Conservation (phyloP, 2,888 invertebrate genomes). For the Linnaemya vulpina region DNA sequence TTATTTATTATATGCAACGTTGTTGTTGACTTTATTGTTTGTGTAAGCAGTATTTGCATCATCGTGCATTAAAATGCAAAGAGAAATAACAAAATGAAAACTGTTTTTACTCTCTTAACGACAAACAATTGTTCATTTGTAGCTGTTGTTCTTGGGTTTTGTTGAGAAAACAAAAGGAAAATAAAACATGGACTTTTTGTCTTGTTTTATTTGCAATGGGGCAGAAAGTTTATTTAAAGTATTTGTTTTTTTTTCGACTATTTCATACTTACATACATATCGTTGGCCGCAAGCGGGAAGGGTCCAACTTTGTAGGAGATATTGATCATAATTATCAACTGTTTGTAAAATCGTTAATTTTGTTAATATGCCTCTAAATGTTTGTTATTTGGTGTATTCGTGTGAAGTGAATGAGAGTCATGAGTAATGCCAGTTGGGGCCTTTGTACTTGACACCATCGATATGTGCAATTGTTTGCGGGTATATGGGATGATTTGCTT, state of each 20-base stretch:
- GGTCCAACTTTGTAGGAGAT: no score
- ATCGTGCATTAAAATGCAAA: conserved; percentile 47
- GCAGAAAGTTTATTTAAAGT: conserved; percentile 1
- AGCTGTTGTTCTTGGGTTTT: background rate
- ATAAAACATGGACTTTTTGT: background rate
- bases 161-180: background rate
- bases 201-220: conserved; percentile 6
- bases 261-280: no score
- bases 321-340: no score
- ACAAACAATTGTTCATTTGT: background rate
- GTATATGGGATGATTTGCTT: conserved; percentile 19
- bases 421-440: no score
- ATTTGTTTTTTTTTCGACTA: no score
- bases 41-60: conserved; percentile 56
- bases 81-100: conserved; percentile 29
- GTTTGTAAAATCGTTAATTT: no score
- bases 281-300: no score
- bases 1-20: conserved; percentile 20
- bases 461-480: no score
- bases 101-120: conserved; percentile 24
- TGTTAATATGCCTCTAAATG: no score
- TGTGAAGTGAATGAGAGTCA: no score
- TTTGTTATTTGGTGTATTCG: no score
- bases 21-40: conserved; percentile 28
- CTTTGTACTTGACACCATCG: no score